phyloP scores from a whole-genome alignment of 2,888 invertebrate species.

The Dicranocentrus wangi region DNA sequence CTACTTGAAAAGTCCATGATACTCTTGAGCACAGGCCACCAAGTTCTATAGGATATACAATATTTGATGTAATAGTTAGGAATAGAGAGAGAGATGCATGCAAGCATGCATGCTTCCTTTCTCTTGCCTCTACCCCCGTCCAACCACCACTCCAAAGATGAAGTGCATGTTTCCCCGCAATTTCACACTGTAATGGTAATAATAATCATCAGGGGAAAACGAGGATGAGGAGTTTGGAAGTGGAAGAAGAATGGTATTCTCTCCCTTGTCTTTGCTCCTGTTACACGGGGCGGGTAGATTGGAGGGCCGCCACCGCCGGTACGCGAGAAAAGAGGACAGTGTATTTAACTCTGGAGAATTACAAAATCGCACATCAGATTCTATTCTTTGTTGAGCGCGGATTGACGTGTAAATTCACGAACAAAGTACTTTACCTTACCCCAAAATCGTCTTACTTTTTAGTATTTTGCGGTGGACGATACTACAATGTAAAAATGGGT shows the following conservation, averaged over 20 bases:
- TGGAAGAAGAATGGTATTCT: constrained; percentile 31
- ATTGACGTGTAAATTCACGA: neutral
- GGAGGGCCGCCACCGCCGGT: neutral
- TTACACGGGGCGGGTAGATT: too few species aligned
- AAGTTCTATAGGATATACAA: neutral
- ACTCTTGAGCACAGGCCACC: neutral
- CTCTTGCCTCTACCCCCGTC: constrained; percentile 15
- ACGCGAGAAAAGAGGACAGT: neutral
- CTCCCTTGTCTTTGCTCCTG: too few species aligned
- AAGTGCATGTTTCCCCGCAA: constrained; percentile 60
- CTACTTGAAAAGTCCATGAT: constrained; percentile 17
- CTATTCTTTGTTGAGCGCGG: neutral
- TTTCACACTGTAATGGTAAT: constrained; percentile 60
- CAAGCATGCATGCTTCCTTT: constrained; percentile 57
- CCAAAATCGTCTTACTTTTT: too few species aligned
- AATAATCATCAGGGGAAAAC: constrained; percentile 56
- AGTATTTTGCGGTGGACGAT: too few species aligned
- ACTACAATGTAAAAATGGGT: too few species aligned
- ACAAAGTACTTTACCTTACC: too few species aligned
- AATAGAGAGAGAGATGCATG: constrained; percentile 35
- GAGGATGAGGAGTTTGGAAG: constrained; percentile 30
- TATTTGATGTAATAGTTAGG: constrained; percentile 32
- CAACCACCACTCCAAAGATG: constrained; percentile 52
- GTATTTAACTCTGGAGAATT: constrained; percentile 19
- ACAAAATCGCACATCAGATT: neutral